Evolutionary conservation across 2,797 vertebrate genomes (phyloP).

Genomic region (Rhynchotus rufescens): DNA sequence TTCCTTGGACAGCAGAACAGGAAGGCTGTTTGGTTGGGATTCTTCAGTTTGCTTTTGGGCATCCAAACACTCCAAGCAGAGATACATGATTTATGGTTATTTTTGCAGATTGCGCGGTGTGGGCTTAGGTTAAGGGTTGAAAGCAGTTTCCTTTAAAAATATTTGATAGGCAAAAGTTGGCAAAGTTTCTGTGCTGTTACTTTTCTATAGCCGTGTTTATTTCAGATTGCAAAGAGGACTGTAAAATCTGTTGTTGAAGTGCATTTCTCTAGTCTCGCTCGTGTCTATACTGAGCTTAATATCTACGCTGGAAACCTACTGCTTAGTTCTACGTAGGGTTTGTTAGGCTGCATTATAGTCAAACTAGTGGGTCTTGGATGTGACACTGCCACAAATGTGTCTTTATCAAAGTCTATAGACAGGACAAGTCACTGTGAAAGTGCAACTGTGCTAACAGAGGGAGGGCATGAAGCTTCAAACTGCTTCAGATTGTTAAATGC

Average conservation of each 20-base stretch:
- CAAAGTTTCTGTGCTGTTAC: not conserved
- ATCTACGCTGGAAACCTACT: not conserved
- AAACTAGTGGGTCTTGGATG: not conserved
- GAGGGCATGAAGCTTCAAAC: not conserved
- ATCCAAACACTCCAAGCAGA: not conserved
- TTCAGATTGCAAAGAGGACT: not conserved
- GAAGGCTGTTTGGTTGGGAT: not conserved
- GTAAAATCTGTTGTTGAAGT: constrained; percentile 2
- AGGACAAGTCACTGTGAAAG: not conserved
- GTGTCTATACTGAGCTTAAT: not conserved
- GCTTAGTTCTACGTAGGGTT: not conserved
- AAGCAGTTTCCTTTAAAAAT: not conserved
- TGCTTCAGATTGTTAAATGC: not conserved
- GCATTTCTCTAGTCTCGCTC: not conserved
- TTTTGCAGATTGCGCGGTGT: not conserved
- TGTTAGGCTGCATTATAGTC: not conserved
- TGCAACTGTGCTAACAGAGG: not conserved
- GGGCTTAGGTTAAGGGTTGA: not conserved
- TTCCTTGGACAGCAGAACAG: not conserved
- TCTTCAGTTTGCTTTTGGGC: not conserved
- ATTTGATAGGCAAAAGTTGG: not conserved
- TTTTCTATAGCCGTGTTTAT: not conserved
- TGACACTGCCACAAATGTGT: not conserved
- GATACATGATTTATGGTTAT: not conserved
- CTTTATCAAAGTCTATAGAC: not conserved